Evolutionary conservation across 2,888 invertebrate species (phyloP).

Genomic region (Metellina segmentata): DNA sequence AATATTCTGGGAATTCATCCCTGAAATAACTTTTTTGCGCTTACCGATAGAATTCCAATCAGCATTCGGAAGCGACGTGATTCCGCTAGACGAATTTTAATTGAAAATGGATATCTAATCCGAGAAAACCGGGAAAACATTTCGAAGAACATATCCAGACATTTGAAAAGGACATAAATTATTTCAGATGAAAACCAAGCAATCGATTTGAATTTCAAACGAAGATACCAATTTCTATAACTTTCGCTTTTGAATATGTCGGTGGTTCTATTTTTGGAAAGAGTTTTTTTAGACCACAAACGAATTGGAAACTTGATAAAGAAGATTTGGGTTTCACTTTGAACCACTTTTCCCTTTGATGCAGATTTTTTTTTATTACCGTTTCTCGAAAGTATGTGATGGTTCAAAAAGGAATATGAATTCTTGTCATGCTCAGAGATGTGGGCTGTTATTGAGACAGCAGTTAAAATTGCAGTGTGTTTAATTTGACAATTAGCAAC

Average conservation of each 20-base stretch:
- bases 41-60: no score
- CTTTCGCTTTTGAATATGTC: neutral
- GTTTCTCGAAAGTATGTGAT: neutral
- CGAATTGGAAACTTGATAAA: neutral
- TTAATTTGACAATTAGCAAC: no score
- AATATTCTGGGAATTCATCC: no score
- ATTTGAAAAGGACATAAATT: neutral
- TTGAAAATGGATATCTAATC: neutral
- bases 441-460: neutral
- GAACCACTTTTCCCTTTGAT: neutral
- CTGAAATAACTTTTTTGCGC: no score
- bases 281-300: neutral
- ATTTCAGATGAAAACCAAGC: neutral
- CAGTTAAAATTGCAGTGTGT: no score
- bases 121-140: neutral
- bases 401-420: neutral
- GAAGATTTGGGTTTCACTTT: neutral
- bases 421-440: neutral
- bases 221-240: neutral
- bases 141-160: neutral
- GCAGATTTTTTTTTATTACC: neutral
- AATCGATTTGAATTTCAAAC: constrained; percentile 31
- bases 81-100: neutral
- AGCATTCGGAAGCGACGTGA: neutral
- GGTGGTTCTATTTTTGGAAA: neutral